Evolutionary conservation across 2,888 invertebrate genomes (phyloP), one percentile per base, ranked within the genome.

Genomic region (Tachina grossa): DNA sequence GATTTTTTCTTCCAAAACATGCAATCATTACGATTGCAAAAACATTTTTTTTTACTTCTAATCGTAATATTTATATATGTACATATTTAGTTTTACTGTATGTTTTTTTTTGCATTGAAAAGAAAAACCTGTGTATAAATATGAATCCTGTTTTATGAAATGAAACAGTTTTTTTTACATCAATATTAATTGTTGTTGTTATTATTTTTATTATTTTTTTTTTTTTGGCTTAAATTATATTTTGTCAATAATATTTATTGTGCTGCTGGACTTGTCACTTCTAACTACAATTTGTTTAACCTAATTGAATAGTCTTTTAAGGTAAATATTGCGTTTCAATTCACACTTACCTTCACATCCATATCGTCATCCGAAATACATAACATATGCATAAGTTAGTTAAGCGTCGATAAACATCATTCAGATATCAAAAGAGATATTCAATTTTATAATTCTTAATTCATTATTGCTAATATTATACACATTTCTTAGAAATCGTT

Each of bases 301-400:
- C n/a, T 53, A 49, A 71, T 65, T 66, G 72, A 83, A 51, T 87
- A 88, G 88, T 88, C 88, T 51, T 88, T 88, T 83, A 88, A 88
- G 88, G 88, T 88, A 87, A 88, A 71, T 87, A 84, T 66, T 69
- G 31, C 9, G 68, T 16, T 61, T 53, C 66, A 51, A 75, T 45
- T 53, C 45, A 71, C 14, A 13, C 13, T 51, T 22, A 14, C 45
- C 14, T 16, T 53, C 39, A 47, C 43, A 45, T 39, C 9, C 13
- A 59, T 31, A 57, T 43, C 11, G 39, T 16, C 41, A 53, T 14
- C 1, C 2, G 14, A 10, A 14, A 43, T n/a, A 43, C 10, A 57
- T 31, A 5, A 6, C 6, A 31, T 0, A 31, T 31, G 31, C 31
- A 31, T 6, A 6, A 31, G 6, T 31, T 6, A 31, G 31, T 39